Base-by-base conservation (phyloP, 2,113 vertebrate genomes). In the Antidorcas marsupialis region DNA sequence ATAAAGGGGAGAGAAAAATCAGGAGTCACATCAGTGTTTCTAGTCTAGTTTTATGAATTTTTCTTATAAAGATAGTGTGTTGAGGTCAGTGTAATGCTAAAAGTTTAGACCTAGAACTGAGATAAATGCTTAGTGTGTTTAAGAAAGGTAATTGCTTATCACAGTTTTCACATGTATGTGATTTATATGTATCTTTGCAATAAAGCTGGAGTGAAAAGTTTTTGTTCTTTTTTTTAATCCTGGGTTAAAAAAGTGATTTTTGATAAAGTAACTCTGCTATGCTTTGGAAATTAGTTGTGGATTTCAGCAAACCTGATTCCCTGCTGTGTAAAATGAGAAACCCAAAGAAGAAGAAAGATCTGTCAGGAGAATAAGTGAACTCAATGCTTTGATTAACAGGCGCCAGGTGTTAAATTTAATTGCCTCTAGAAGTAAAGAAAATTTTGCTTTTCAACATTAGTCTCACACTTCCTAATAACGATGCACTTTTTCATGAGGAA, bases 381-480 rank as follows among this genome's bases (percentile, higher is more conserved):
- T 97, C 93, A 86, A 60, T 96, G 79, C 62, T 97, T 96, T 97
- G 95, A 97, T 97, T 98, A 98, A 97, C 96, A 97, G 83, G 39
- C 5, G 95, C 95, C 97, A 98, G 97, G 97, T 98, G 97, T 97
- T 97, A 95, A 95, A 98, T 98, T 87, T 98, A 98, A 98, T 88
- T 95, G 82, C 21, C 47, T 88, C 28, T 64, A 53, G 27, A 76
- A 74, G 52, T 89, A 93, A 89, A 60, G 36, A 6, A 94, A 84
- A 67, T 45, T 87, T 84, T 94, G 90, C 93, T 90, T 95, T 96
- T 98, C 95, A 98, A 94, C 97, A 95, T 98, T 98, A 98, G 88
- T 86, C 87, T 95, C 52, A 47, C 27, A 76, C 50, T 97, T 89
- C 85, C 64, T 96, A 96, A 98, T 95, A 6, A 52, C n/a, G 2